Evolutionary conservation across 2,888 invertebrate genomes (phyloP).

Genomic region (Coenonympha arcania): DNA sequence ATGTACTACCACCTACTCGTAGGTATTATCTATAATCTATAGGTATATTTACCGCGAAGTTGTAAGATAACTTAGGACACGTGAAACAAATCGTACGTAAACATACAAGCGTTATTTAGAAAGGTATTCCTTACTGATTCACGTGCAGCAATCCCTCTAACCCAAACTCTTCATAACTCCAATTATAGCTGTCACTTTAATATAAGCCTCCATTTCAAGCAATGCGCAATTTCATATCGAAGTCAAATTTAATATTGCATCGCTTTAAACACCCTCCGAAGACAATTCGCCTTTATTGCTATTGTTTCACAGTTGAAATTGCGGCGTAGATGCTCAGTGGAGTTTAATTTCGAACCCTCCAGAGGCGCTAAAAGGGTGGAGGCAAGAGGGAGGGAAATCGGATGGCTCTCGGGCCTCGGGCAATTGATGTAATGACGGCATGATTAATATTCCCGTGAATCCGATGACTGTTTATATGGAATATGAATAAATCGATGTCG

Average conservation of each 20-base stretch:
- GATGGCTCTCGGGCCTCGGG: conserved; percentile 46
- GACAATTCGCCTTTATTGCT: conserved; percentile 42
- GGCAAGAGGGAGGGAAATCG: conserved; percentile 46
- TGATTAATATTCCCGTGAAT: conserved; percentile 43
- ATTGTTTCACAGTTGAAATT: conserved; percentile 40
- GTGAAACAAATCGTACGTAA: not conserved
- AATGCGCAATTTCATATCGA: conserved; percentile 11
- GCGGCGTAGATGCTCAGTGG: conserved; percentile 50
- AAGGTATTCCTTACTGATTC: not conserved
- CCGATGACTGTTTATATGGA: conserved; percentile 5
- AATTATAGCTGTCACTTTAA: conserved; percentile 13
- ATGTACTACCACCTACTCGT: too few relatives aligned
- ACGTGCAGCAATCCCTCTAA: not conserved
- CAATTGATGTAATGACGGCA: conserved; percentile 48
- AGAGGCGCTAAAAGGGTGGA: conserved; percentile 56
- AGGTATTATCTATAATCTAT: too few relatives aligned
- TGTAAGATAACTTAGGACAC: too few relatives aligned
- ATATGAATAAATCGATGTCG: too few relatives aligned
- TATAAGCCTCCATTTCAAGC: conserved; percentile 10
- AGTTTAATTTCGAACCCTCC: conserved; percentile 58
- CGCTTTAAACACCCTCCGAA: conserved; percentile 27
- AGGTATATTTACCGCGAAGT: too few relatives aligned
- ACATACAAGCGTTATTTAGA: too few relatives aligned
- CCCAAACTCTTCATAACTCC: conserved; percentile 4
- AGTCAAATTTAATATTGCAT: conserved; percentile 14